phyloP scores from a whole-genome alignment of 2,113 vertebrate species.

The Crypturellus undulatus region DNA sequence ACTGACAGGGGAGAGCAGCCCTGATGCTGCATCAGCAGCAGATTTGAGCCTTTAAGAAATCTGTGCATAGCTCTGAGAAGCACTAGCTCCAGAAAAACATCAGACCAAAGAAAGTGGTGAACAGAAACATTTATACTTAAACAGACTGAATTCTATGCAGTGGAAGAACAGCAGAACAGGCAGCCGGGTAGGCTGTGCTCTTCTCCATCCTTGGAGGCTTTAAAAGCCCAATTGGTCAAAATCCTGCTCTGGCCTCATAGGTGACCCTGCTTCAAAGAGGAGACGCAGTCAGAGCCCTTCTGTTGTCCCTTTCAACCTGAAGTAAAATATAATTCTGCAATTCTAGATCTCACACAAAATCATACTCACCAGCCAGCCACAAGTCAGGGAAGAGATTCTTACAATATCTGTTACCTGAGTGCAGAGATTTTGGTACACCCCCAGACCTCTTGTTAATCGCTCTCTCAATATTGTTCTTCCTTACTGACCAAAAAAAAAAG shows the following conservation, averaged over 20 bases:
- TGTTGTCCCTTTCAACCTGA: background rate
- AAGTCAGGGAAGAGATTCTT: background rate
- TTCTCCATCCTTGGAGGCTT: background rate
- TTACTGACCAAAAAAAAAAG: background rate
- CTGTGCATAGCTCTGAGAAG: background rate
- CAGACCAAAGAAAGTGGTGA: background rate
- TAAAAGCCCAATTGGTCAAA: fast-evolving
- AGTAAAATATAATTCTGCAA: background rate
- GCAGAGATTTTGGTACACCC: background rate
- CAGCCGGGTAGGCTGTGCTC: background rate
- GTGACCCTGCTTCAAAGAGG: background rate
- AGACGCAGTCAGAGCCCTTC: background rate
- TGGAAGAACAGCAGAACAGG: background rate
- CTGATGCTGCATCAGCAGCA: background rate
- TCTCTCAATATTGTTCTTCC: background rate
- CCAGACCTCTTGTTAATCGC: background rate
- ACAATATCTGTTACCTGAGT: background rate
- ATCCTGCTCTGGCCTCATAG: background rate
- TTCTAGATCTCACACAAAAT: background rate
- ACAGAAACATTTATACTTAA: background rate
- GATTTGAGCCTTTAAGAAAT: background rate
- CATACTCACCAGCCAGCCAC: background rate
- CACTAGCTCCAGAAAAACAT: background rate
- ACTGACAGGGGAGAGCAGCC: background rate
- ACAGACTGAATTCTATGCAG: background rate